phyloP scores from a whole-genome alignment of 2,888 invertebrate genomes.

The Hypomecis punctinalis region DNA sequence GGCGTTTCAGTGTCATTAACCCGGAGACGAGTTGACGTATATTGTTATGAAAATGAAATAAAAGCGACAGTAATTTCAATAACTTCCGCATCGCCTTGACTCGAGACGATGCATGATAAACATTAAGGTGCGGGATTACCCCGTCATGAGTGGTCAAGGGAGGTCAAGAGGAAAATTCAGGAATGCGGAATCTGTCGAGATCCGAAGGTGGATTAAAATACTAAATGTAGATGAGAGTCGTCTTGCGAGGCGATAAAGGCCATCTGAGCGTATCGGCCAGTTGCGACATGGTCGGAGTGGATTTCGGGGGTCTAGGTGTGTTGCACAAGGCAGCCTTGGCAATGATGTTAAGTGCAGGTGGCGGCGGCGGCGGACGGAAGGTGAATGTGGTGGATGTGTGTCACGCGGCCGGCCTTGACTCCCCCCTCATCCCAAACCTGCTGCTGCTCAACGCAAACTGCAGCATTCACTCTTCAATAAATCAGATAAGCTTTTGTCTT shows the following conservation, averaged over 20 bases:
- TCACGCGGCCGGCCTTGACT: slow-evolving; percentile 79
- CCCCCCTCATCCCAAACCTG: slow-evolving; percentile 68
- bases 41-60: slow-evolving; percentile 41
- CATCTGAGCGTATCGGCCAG: slow-evolving; percentile 52
- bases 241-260: slow-evolving; percentile 56
- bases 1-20: slow-evolving; percentile 57
- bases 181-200: slow-evolving; percentile 44
- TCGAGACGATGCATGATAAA: slow-evolving; percentile 20
- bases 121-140: slow-evolving; percentile 17
- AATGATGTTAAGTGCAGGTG: slow-evolving; percentile 71
- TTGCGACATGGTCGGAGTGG: slow-evolving; percentile 68
- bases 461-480: slow-evolving; percentile 40
- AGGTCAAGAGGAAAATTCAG: slow-evolving; percentile 29
- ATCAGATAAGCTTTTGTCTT: slow-evolving; percentile 24
- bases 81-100: slow-evolving; percentile 34
- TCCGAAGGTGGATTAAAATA: slow-evolving; percentile 7
- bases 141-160: slow-evolving; percentile 14
- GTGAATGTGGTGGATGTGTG: slow-evolving; percentile 81
- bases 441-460: slow-evolving; percentile 49
- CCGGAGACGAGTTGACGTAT: slow-evolving; percentile 49
- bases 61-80: slow-evolving; percentile 37
- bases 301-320: slow-evolving; percentile 60
- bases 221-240: slow-evolving; percentile 46
- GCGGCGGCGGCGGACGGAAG: slow-evolving; percentile 71
- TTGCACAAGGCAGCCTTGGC: slow-evolving; percentile 82